Base-by-base conservation (phyloP, 1,140 invertebrate species). In the Heliconius nattereri region DNA sequence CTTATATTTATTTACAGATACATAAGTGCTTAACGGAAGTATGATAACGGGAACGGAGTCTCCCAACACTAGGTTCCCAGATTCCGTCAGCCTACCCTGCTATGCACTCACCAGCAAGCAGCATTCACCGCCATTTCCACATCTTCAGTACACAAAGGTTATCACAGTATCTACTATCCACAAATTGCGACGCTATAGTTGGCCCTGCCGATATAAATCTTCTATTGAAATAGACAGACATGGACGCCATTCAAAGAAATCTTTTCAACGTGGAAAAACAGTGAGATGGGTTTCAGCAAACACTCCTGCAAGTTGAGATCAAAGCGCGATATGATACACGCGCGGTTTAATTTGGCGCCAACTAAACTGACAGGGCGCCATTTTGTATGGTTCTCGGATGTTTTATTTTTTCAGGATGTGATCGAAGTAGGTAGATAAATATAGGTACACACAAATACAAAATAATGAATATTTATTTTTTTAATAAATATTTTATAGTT, bases 291-390 rank as follows among this genome's bases (percentile, higher is more conserved):
- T 71, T 82, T 84, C 82, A 84, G 85, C 85, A 93, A 92, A 93
- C 92, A 93, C 92, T 93, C 89, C 84, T 86, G 82, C 81, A 79
- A 81, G 81, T 84, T 29, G 89, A 92, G 92, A 93, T 93, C 92
- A 93, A 93, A 93, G 91, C 83, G 85, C 89, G 92, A 93, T 93
- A 93, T 82, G 83, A 91, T 92, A 90, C 87, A 89, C 80, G 85
- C 85, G 75, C 82, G 78, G 84, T 92, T 90, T 93, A 92, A 93
- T 92, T 92, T 93, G 90, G 92, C 89, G 91, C 89, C 91, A 92
- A 89, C 81, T 75, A 78, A 84, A 87, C 87, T 87, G 84, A 87
- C 87, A 83, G 80, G 87, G 84, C 85, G 91, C 90, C 92, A 92
- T 93, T 91, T 93, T 93, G 89, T 91, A 88, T 77, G 85, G 85